Conservation (phyloP, 1,140 invertebrate species). For the Drosophila serrata region DNA sequence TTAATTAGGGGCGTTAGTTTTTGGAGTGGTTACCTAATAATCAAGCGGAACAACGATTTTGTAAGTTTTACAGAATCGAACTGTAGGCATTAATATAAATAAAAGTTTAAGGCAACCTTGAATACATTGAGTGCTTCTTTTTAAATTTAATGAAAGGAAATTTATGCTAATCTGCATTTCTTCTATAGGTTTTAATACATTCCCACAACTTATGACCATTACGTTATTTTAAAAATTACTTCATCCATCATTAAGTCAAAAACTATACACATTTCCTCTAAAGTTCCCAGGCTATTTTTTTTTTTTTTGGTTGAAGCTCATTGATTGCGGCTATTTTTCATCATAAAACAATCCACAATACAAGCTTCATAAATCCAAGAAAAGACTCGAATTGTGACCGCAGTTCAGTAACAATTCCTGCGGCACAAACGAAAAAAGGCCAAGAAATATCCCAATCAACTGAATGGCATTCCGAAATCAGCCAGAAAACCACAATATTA, state of each 20-base stretch:
- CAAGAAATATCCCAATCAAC: constrained; percentile 30
- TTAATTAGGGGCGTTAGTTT: constrained; percentile 55
- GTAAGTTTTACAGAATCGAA: constrained; percentile 48
- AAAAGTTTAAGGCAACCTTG: background rate
- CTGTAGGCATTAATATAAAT: background rate
- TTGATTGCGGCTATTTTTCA: constrained; percentile 36
- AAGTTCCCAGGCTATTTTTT: constrained; percentile 41
- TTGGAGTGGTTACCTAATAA: constrained; percentile 50
- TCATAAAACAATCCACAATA: constrained; percentile 30
- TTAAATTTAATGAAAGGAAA: background rate
- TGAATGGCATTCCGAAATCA: constrained; percentile 47
- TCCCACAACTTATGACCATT: constrained; percentile 8
- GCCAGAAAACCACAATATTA: constrained; percentile 37
- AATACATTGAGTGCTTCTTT: background rate
- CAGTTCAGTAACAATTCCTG: constrained; percentile 33
- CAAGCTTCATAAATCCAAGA: background rate
- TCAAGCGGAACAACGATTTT: constrained; percentile 48
- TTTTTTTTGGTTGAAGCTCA: constrained; percentile 13
- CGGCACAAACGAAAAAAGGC: constrained; percentile 6
- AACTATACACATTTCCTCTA: constrained; percentile 17
- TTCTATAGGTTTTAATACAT: background rate
- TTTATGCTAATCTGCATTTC: background rate
- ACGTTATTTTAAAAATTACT: constrained; percentile 20
- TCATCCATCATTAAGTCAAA: constrained; percentile 33
- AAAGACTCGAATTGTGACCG: constrained; percentile 30